A percentile compares a stretch with the other conserved stretches of the same genome.
Evolutionary conservation across 2,113 vertebrate genomes (phyloP).

Genomic region (rat (Rattus norvegicus)): GRCr8 NC_086024.1:77301001-77301500

Average conservation of each 20-base stretch:
- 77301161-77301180: too few relatives aligned
- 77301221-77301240: background rate
- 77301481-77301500: background rate
- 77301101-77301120: background rate
- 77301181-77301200: background rate
- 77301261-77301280: background rate
- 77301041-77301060: background rate
- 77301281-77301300: background rate
- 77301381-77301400: background rate
- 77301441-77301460: background rate
- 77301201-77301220: background rate
- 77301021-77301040: conserved; percentile 24
- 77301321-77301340: background rate
- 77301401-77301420: background rate
- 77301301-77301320: background rate
- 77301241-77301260: background rate
- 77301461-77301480: background rate
- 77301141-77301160: background rate
- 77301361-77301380: background rate
- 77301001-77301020: background rate
- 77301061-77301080: background rate
- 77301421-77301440: background rate
- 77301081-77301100: background rate
- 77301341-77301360: background rate
- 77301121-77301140: background rate